phyloP scores from a whole-genome alignment of 2,113 vertebrate genomes.

The Guaruba guarouba region DNA sequence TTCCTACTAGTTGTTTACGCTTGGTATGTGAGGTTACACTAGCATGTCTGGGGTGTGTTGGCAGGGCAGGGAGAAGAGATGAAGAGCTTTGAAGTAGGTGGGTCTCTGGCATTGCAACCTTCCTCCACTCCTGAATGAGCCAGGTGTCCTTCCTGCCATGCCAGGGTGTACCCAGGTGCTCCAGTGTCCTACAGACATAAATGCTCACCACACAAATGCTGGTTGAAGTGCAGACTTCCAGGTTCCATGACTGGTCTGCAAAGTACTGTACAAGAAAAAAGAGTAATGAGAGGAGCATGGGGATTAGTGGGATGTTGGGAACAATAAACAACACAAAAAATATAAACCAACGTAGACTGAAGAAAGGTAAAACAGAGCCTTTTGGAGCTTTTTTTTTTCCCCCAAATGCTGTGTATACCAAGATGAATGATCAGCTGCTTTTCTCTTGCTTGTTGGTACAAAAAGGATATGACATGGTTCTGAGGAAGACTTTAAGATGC shows the following conservation, averaged over 20 bases:
- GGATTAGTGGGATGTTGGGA: neutral
- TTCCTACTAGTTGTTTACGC: neutral
- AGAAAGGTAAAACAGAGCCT: neutral
- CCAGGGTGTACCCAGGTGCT: neutral
- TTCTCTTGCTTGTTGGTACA: neutral
- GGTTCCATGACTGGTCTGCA: neutral
- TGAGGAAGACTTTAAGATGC: neutral
- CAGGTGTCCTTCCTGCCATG: neutral
- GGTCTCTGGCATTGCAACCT: accelerated
- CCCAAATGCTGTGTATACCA: neutral
- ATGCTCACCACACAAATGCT: neutral
- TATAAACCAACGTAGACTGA: neutral
- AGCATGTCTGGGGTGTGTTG: neutral
- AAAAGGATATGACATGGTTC: neutral
- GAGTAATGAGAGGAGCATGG: neutral
- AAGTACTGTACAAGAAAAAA: neutral
- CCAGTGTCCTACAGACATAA: neutral
- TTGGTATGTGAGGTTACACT: accelerated
- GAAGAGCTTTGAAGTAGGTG: neutral
- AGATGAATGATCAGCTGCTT: neutral
- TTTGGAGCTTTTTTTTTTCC: neutral
- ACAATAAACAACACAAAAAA: neutral
- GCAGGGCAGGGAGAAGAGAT: neutral
- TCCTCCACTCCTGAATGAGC: neutral
- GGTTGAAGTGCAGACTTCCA: neutral